Conservation (phyloP, 2,113 vertebrate genomes). For the Alexandromys fortis region DNA sequence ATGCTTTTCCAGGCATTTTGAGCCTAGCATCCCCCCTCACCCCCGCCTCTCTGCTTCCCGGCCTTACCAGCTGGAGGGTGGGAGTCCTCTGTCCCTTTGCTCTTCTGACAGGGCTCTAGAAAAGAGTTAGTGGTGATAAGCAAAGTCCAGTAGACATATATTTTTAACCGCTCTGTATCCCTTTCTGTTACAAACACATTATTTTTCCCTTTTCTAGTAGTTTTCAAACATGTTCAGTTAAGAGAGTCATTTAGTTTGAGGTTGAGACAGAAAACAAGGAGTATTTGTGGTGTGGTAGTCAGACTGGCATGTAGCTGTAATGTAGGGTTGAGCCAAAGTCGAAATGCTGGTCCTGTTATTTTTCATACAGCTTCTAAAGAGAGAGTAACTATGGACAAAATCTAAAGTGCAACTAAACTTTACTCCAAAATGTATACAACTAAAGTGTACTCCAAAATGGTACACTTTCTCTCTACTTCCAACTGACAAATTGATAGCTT, state of each 20-base stretch:
- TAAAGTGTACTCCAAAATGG: not conserved
- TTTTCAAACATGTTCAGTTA: slow-evolving; percentile 53
- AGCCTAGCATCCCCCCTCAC: slow-evolving; percentile 41
- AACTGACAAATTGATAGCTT: not conserved
- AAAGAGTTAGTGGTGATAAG: slow-evolving; percentile 7
- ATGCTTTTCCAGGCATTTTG: slow-evolving; percentile 77
- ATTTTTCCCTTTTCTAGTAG: slow-evolving; percentile 3
- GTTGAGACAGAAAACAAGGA: slow-evolving; percentile 34
- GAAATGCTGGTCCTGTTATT: slow-evolving; percentile 20
- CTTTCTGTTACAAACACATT: slow-evolving; percentile 28
- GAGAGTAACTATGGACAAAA: slow-evolving; percentile 24
- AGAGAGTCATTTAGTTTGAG: slow-evolving; percentile 52
- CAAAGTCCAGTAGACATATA: not conserved
- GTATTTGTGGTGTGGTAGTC: slow-evolving; percentile 25
- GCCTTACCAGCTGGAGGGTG: slow-evolving; percentile 7
- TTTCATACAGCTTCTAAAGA: slow-evolving; percentile 17
- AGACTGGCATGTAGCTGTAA: not conserved
- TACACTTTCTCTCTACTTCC: slow-evolving; percentile 4
- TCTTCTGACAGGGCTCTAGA: slow-evolving; percentile 39
- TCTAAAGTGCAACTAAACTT: not conserved
- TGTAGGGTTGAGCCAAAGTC: slow-evolving; percentile 3
- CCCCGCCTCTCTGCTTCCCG: not conserved
- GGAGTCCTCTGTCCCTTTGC: not conserved
- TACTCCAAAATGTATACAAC: too few species aligned
- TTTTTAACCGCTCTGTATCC: not conserved